phyloP scores from a whole-genome alignment of 2,113 vertebrate species.

The Machaerirhynchus nigripectus region DNA sequence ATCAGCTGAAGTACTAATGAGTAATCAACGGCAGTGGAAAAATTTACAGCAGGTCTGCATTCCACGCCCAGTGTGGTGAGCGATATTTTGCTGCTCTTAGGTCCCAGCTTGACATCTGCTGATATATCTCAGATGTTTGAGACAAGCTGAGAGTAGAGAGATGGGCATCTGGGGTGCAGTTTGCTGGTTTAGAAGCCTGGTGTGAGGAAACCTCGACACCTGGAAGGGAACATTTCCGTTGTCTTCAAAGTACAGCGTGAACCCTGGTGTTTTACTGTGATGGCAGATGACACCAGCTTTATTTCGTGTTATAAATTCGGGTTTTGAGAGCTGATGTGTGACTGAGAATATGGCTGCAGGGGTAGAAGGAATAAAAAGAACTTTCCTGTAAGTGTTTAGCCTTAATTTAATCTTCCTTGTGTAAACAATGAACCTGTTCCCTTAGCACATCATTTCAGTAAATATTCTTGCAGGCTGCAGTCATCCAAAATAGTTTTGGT shows the following conservation, averaged over 20 bases:
- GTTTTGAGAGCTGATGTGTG: not conserved
- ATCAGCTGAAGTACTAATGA: not conserved
- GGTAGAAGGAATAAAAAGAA: not conserved
- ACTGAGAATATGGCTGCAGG: not conserved
- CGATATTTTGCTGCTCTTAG: not conserved
- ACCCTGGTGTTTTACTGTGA: not conserved
- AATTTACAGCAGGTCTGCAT: not conserved
- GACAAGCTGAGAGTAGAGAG: not conserved
- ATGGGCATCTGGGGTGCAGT: conserved; percentile 6
- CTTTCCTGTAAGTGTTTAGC: not conserved
- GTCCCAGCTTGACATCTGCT: not conserved
- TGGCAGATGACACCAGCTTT: not conserved
- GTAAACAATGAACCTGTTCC: not conserved
- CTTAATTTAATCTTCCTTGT: not conserved
- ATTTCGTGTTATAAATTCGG: not conserved
- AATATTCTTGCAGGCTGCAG: not conserved
- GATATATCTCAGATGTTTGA: not conserved
- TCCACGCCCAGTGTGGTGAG: not conserved
- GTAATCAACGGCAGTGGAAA: not conserved
- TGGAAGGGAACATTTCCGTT: not conserved
- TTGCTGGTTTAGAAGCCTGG: not conserved
- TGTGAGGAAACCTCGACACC: not conserved
- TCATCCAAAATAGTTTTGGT: not conserved
- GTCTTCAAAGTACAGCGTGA: not conserved
- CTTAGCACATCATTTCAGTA: not conserved